These are phyloP conservation scores for Ichneumoninae sp. DNA, from an alignment of 2,888 invertebrate species.

Conservation along the genomic window DNA sequence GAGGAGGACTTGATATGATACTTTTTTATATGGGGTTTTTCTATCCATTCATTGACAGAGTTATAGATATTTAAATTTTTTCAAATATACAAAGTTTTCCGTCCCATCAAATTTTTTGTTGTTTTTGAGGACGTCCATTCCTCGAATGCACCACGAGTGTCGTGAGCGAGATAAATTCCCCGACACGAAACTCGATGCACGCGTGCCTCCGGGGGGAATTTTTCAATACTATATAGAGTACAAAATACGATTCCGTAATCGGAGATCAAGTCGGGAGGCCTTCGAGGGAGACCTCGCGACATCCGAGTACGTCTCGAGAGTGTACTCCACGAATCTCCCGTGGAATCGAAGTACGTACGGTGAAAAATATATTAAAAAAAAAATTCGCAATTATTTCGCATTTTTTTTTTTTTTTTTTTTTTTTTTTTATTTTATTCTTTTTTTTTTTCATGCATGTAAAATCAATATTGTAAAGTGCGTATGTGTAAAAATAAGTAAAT, in stretches of 20 bases:
- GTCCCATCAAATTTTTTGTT: not conserved
- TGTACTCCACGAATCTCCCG: not conserved
- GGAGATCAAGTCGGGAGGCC: slow-evolving; percentile 37
- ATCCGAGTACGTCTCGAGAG: slow-evolving; percentile 21
- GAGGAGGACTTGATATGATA: too few relatives aligned
- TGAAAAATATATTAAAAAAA: slow-evolving; percentile 2
- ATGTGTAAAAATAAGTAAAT: not conserved
- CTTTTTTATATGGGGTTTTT: too few relatives aligned
- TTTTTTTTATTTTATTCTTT: not conserved
- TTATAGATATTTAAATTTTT: not conserved
- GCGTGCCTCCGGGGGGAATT: not conserved
- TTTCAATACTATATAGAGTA: slow-evolving; percentile 19
- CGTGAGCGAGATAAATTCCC: slow-evolving; percentile 32
- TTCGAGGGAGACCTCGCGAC: slow-evolving; percentile 46
- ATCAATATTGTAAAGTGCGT: not conserved
- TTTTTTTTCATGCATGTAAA: not conserved
- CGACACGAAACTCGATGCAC: slow-evolving; percentile 41
- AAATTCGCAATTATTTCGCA: not conserved
- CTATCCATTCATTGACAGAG: too few relatives aligned
- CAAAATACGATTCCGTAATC: slow-evolving; percentile 49
- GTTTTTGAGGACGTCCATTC: slow-evolving; percentile 14
- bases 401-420: not conserved
- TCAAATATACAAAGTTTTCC: not conserved
- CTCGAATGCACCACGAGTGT: slow-evolving; percentile 25
- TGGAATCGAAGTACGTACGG: not conserved